Evolutionary conservation across 2,113 vertebrate species (phyloP).

Genomic region (Seriola dumerili): DNA sequence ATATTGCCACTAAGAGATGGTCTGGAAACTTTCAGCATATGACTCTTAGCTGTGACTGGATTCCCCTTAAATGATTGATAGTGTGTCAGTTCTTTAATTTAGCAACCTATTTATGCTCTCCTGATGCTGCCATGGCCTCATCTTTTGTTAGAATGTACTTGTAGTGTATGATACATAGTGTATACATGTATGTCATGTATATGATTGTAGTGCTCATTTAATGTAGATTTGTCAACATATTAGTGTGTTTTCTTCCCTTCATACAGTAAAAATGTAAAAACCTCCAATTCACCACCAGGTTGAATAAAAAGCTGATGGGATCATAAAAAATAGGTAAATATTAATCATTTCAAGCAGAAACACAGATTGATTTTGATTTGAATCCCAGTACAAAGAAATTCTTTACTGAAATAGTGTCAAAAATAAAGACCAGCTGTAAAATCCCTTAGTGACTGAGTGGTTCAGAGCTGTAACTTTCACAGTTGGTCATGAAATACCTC

Average conservation of each 20-base stretch:
- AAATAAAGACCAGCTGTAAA: conserved; percentile 61
- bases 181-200: not conserved
- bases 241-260: not conserved
- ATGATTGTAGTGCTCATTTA: not conserved
- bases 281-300: not conserved
- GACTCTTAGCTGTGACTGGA: conserved; percentile 14
- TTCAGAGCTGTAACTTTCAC: conserved; percentile 70
- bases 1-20: conserved; percentile 10
- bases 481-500: conserved; percentile 76
- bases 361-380: not conserved
- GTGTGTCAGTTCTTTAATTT: conserved; percentile 23
- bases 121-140: not conserved
- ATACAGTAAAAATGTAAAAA: not conserved
- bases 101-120: not conserved
- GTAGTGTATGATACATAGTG: not conserved
- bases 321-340: not conserved
- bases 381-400: conserved; percentile 20
- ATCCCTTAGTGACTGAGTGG: conserved; percentile 34
- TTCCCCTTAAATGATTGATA: conserved; percentile 20
- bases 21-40: conserved; percentile 38
- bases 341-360: not conserved
- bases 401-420: conserved; percentile 44
- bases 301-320: not conserved
- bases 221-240: not conserved
- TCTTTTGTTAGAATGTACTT: conserved; percentile 8